Evolutionary conservation across 2,113 vertebrate genomes (phyloP).

Genomic region (Lamprologus lemairii): DNA sequence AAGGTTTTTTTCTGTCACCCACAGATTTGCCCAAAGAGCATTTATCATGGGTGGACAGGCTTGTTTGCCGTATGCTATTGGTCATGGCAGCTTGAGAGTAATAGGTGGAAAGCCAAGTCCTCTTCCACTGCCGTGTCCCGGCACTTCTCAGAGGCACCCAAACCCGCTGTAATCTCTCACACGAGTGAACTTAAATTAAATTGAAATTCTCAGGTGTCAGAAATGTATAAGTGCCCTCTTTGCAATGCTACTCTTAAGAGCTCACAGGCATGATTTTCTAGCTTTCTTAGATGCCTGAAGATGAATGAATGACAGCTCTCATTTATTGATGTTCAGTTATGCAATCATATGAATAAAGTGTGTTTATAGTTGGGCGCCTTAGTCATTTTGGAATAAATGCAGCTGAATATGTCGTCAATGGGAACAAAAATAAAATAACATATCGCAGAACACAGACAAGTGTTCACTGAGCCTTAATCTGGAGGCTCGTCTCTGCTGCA

Average conservation of each 20-base stretch:
- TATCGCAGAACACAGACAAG: constrained; percentile 19
- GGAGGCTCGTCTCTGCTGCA: constrained; percentile 9
- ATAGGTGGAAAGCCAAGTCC: constrained; percentile 45
- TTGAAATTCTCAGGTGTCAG: constrained; percentile 39
- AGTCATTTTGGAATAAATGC: constrained; percentile 22
- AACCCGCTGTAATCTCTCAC: constrained; percentile 38
- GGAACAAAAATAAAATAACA: background rate
- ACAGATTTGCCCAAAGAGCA: constrained; percentile 15
- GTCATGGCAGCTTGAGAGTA: constrained; percentile 48
- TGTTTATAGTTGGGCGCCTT: background rate
- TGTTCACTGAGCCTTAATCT: constrained; percentile 21
- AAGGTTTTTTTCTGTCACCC: background rate
- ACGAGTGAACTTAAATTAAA: constrained; percentile 44
- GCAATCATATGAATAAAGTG: background rate
- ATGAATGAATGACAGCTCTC: constrained; percentile 4
- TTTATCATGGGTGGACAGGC: constrained; percentile 47
- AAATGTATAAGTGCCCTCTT: constrained; percentile 6
- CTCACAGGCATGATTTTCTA: background rate
- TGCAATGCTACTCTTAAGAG: background rate
- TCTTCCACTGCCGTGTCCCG: constrained; percentile 19
- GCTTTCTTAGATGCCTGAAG: background rate
- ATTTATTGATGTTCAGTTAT: constrained; percentile 3
- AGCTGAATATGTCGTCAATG: background rate
- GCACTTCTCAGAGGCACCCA: constrained; percentile 8
- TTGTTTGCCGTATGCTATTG: constrained; percentile 35